Evolutionary conservation across 2,888 invertebrate species (phyloP).

Genomic region (Notocelia uddmanniana): DNA sequence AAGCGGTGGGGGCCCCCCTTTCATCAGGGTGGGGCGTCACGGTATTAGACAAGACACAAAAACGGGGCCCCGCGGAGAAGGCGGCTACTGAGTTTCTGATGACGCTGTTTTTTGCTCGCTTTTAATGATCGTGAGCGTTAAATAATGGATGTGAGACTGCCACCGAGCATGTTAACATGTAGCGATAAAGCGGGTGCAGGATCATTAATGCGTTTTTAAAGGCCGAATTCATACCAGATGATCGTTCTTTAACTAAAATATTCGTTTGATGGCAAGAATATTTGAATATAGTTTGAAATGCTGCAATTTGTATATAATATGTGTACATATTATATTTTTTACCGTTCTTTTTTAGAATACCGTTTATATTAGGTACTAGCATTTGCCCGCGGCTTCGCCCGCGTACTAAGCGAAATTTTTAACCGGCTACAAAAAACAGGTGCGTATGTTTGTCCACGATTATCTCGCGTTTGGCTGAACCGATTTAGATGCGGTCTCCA

Average conservation of each 20-base stretch:
- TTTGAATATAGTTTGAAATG: too few species aligned
- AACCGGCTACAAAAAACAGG: too few species aligned
- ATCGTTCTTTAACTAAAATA: background rate
- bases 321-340: too few species aligned
- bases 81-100: constrained; percentile 78
- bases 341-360: too few species aligned
- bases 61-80: constrained; percentile 79
- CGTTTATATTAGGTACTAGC: too few species aligned
- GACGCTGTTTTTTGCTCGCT: constrained; percentile 66
- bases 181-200: constrained; percentile 1
- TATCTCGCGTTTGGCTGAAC: too few species aligned
- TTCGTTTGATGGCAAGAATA: background rate
- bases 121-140: constrained; percentile 54
- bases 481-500: too few species aligned
- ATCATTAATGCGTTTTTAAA: background rate
- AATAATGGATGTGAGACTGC: constrained; percentile 37
- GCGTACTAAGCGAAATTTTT: too few species aligned
- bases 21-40: constrained; percentile 81
- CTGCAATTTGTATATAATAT: too few species aligned
- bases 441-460: too few species aligned
- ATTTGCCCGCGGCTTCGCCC: too few species aligned
- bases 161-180: constrained; percentile 22
- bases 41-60: constrained; percentile 86
- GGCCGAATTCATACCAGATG: background rate
- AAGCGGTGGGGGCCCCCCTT: constrained; percentile 62